A percentile compares a stretch with the other conserved stretches of the same genome.
Conservation (phyloP, 2,113 vertebrate genomes). For the Neogale vison region DNA sequence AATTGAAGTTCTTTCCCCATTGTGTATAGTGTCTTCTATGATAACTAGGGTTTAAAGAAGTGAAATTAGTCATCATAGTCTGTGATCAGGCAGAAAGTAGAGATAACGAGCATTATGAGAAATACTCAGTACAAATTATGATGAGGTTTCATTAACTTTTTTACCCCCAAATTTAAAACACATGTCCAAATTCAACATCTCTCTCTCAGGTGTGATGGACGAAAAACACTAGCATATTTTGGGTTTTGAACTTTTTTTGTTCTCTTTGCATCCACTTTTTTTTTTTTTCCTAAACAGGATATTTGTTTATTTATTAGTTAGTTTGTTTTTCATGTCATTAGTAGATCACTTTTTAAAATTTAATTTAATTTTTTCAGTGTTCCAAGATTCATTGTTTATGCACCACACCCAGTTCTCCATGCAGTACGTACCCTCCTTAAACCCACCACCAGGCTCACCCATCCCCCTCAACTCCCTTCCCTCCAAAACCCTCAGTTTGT, state of each 20-base stretch:
- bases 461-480: too few species aligned
- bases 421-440: too few species aligned
- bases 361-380: too few species aligned
- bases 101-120: background rate
- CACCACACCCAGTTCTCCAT: too few species aligned
- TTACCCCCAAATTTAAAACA: background rate
- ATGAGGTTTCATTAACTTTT: background rate
- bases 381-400: too few species aligned
- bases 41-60: background rate
- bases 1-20: background rate
- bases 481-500: too few species aligned
- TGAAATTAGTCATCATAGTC: background rate
- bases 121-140: background rate
- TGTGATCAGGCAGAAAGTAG: background rate
- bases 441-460: too few species aligned
- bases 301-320: too few species aligned
- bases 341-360: too few species aligned
- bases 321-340: too few species aligned
- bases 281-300: background rate
- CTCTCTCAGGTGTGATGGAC: background rate
- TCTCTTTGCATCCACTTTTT: background rate
- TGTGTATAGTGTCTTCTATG: background rate
- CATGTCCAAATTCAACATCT: background rate
- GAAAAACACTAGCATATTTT: background rate
- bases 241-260: background rate